Base-by-base conservation (phyloP, 1,140 invertebrate species). In the Eupristina koningsbergeri region DNA sequence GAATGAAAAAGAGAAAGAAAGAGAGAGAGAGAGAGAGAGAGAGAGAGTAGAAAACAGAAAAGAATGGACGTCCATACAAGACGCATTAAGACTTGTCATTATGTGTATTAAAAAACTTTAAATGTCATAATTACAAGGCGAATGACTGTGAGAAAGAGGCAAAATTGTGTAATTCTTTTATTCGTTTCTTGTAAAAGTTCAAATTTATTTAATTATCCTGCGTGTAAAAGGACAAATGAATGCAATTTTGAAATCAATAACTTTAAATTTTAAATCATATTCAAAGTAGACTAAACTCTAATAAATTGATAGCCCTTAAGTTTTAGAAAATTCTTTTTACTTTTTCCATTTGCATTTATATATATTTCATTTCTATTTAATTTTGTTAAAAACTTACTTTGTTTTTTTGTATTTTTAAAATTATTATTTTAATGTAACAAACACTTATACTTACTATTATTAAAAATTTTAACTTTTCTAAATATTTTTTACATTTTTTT, bases 171-270 rank as follows among this genome's bases (percentile, higher is more conserved):
- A 6, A 22, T 3, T 58, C 22, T 58, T 26, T 36, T 36, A 6
- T 39, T 36, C 7, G 2, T 81, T 86, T 47, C 84, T 81, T 85
- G 85, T 81, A 85, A 86, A 88, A 83, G 87, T 85, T 90, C 89
- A 91, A 91, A 90, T 90, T 89, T 89, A 90, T 91, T 91, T 91
- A 91, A 91, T 91, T 91, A 90, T 91, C 86, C 87, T 86, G 85
- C 61, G 53, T 29, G 73, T 19, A 84, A 83, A 73, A 81, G 6
- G 74, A 76, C 89, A 89, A 91, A 90, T 89, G 89, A 87, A 83
- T 87, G n/a, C n/a, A n/a, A n/a, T n/a, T n/a, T n/a, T n/a, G 87
- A 91, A 91, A 92, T 91, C 90, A 91, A 91, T 91, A 88, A 86
- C 86, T 90, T 84, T 84, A 85, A 47, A 41, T 34, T 50, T 22